phyloP scores from a whole-genome alignment of 1,140 invertebrate genomes.

The Contarinia nasturtii region DNA sequence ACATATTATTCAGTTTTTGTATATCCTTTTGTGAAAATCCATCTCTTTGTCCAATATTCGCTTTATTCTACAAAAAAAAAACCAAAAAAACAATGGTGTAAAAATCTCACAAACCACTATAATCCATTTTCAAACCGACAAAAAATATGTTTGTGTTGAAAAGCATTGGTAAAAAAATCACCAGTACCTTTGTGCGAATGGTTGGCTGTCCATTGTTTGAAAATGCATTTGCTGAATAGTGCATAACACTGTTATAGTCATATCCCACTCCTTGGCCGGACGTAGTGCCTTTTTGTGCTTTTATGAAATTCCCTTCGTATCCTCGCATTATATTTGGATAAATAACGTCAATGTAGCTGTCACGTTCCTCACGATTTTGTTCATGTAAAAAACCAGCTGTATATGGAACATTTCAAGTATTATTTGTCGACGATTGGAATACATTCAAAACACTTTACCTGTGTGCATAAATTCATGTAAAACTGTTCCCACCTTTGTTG shows the following conservation, averaged over 20 bases:
- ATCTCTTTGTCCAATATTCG: slow-evolving; percentile 40
- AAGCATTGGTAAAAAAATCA: not conserved
- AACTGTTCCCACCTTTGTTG: slow-evolving; percentile 48
- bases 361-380: slow-evolving; percentile 61
- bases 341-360: slow-evolving; percentile 46
- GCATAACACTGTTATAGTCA: slow-evolving; percentile 65
- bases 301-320: slow-evolving; percentile 48
- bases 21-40: slow-evolving; percentile 50
- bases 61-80: slow-evolving; percentile 8
- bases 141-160: not conserved
- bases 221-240: slow-evolving; percentile 56
- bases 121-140: not conserved
- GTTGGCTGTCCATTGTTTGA: slow-evolving; percentile 47
- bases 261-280: slow-evolving; percentile 43
- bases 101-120: not conserved
- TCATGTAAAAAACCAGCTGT: slow-evolving; percentile 72
- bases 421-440: too few relatives aligned
- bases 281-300: slow-evolving; percentile 29
- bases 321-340: slow-evolving; percentile 51
- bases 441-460: too few relatives aligned
- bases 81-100: not conserved
- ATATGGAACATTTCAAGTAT: too few relatives aligned
- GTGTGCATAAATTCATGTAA: slow-evolving; percentile 76
- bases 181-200: slow-evolving; percentile 35
- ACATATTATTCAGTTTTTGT: slow-evolving; percentile 53